Base-by-base conservation (phyloP, 1,140 invertebrate genomes). In the Heliconius eleuchia region DNA sequence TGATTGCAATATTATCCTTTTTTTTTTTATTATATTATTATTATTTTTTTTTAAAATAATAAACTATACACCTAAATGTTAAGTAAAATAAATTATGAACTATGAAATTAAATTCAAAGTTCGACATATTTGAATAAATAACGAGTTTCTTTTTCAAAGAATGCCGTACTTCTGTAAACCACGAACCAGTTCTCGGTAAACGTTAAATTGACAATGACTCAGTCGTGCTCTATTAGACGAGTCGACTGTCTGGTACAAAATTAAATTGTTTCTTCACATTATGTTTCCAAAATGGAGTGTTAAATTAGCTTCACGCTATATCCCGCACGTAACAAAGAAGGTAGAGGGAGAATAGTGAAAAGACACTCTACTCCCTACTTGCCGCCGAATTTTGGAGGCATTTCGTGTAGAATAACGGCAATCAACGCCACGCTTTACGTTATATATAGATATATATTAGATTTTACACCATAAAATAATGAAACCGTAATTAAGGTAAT, bases 141-240 rank as follows among this genome's bases (percentile, higher is more conserved):
- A 72, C 71, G 42, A 42, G 37, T 39, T 72, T 72, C 71, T 72
- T 19, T 72, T 57, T n/a, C n/a, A 72, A 42, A 23, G 71, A 72
- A 72, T 72, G 34, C n/a, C 18, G 34, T 72, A 42, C 18, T 72
- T 19, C 37, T 42, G 37, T 42, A 71, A 71, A 71, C 46, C 30
- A 18, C 46, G 46, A 19, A 52, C 70, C 39, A 71, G 74, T 50
- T 80, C 78, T 79, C 23, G 4, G 74, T 76, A 76, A 57, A 76
- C 55, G 37, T 72, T 75, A 71, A 74, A 71, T 79, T 74, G 39
- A 77, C 30, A 60, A 57, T 77, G 75, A 80, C 37, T 80, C 79
- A 80, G 60, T 66, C 60, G 60, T 66, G 60, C 75, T 75, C 30
- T 37, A 39, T 57, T 19, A 57, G 52, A 39, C 55, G 37, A 66